Evolutionary conservation across 1,140 invertebrate species (phyloP), one percentile per base, ranked within the genome.

Genomic region (Zaprionus kolodkinae): DNA sequence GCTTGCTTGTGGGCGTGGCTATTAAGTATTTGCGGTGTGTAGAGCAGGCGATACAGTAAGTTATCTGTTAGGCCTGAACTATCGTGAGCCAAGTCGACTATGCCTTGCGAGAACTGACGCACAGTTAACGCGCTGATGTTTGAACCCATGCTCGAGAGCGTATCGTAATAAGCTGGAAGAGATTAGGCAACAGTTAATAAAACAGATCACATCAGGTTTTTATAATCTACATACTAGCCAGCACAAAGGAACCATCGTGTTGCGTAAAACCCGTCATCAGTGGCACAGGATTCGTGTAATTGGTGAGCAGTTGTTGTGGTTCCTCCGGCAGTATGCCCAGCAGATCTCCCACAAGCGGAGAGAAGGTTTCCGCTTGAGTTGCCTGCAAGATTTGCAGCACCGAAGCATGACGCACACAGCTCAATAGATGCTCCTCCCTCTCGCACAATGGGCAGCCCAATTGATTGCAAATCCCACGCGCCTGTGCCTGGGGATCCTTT

Each of bases 231-330:
- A 72, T 48, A 92, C 91, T 72, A 56, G 88, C 88, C 43, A 92
- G 38, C 6, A 88, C 74, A 65, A 92, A 92, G 4, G 86, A 79
- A 5, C 92, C 92, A 68, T 92, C 92, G 56, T 92, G 88, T 56
- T 92, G 77, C 1, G 92, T 92, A 13, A 91, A 89, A 6, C 92
- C 92, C 6, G 89, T 83, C 63, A 92, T 69, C n/a, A 92, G 13
- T 0, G 92, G 86, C 48, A 91, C 72, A 0, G 67, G 56, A 15
- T 66, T 72, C 12, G 79, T 48, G 50, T 69, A 79, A 2, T 59
- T 60, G 6, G 76, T 65, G 3, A 81, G 40, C 21, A 92, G 30
- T 6, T 81, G 65, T 21, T 68, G 67, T 0, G 91, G 88, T 6
- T 76, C 54, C 1, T 76, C 10, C 6, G 91, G 88, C 35, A 92